phyloP scores from a whole-genome alignment of 2,113 vertebrate species.

The Ellobius talpinus region DNA sequence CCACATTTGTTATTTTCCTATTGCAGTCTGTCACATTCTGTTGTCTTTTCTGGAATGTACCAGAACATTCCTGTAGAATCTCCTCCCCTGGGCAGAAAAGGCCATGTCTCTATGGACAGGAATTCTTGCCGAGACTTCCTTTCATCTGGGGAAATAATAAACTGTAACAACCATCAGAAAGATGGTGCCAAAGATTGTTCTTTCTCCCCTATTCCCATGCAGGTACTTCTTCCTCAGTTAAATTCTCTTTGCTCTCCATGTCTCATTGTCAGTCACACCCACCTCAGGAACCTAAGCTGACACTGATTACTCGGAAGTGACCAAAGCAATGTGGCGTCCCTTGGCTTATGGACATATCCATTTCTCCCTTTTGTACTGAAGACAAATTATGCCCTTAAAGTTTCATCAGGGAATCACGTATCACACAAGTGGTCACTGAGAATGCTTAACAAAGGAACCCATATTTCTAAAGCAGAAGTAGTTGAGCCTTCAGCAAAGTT shows the following conservation, averaged over 20 bases:
- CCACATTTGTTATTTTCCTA: conserved; percentile 1
- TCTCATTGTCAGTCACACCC: neutral
- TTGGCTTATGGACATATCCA: neutral
- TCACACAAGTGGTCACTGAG: neutral
- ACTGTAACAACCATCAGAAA: conserved; percentile 11
- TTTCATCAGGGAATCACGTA: neutral
- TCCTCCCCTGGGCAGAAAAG: neutral
- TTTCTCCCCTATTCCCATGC: neutral
- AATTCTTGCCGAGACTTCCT: neutral
- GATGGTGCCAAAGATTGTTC: neutral
- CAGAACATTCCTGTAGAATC: neutral
- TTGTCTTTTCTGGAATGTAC: neutral
- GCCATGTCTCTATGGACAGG: neutral
- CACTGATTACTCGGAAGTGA: neutral
- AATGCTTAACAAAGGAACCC: neutral
- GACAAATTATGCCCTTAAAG: conserved; percentile 33
- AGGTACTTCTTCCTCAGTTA: neutral
- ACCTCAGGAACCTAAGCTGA: neutral
- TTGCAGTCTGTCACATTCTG: neutral
- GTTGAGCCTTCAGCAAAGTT: neutral
- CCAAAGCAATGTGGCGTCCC: neutral
- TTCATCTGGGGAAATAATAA: neutral
- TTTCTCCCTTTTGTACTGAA: neutral
- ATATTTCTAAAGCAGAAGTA: neutral
- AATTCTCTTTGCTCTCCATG: neutral